Evolutionary conservation across 92 coral and sea anemone species (phyloP).

Genomic region (Micromussa lordhowensis): DNA sequence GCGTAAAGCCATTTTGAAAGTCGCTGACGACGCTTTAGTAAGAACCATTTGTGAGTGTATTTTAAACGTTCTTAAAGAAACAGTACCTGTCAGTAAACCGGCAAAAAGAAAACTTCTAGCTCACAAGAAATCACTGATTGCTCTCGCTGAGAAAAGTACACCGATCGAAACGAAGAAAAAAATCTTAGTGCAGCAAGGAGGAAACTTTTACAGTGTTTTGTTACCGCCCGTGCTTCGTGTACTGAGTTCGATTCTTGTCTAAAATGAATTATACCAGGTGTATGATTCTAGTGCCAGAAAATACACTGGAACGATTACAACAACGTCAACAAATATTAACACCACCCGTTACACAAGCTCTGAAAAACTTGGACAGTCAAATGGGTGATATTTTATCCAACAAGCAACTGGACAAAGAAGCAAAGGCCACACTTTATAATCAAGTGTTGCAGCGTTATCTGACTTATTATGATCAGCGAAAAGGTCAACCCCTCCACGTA

Average conservation of each 20-base stretch:
- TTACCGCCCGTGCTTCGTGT: slow-evolving; percentile 23
- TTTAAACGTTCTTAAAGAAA: slow-evolving; percentile 27
- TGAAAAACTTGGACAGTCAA: slow-evolving; percentile 27
- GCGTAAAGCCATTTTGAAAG: slow-evolving; percentile 49
- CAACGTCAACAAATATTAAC: slow-evolving; percentile 33
- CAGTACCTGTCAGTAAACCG: slow-evolving; percentile 46
- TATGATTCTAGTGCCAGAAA: slow-evolving; percentile 45
- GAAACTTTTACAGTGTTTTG: slow-evolving; percentile 9
- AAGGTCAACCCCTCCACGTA: slow-evolving; percentile 39
- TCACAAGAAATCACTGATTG: slow-evolving; percentile 9
- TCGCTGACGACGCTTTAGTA: slow-evolving; percentile 47
- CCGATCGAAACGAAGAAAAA: neutral
- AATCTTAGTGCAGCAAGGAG: slow-evolving; percentile 25
- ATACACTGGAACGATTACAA: slow-evolving; percentile 24
- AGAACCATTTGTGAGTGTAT: slow-evolving; percentile 43
- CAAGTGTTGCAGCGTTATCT: no score
- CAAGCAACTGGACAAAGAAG: slow-evolving; percentile 29
- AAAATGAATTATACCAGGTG: slow-evolving; percentile 23
- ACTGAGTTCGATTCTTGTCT: neutral
- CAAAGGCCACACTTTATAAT: slow-evolving; percentile 33
- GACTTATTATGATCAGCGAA: slow-evolving; percentile 50
- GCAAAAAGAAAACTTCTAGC: slow-evolving; percentile 7
- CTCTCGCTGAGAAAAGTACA: slow-evolving; percentile 7
- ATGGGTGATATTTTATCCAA: slow-evolving; percentile 17
- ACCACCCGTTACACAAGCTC: slow-evolving; percentile 13